Evolutionary conservation across 2,797 vertebrate species (phyloP).

Genomic region (Merluccius polli): DNA sequence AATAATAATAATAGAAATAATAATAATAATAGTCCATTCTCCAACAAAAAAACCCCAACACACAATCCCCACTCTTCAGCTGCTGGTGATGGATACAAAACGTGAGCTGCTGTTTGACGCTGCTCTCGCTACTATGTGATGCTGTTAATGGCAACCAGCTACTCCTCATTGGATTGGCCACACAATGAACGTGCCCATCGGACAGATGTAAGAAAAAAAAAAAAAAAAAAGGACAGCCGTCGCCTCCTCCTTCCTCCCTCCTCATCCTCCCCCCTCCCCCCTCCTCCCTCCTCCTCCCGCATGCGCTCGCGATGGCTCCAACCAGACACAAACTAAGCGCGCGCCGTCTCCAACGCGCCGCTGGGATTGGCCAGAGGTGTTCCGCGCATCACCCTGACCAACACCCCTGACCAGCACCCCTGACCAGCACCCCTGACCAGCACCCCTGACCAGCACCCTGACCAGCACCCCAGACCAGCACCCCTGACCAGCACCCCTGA

Average conservation of each 20-base stretch:
- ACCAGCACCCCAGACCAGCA: no score
- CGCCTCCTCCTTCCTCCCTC: slow-evolving; percentile 17
- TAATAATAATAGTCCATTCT: not conserved
- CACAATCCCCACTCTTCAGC: not conserved
- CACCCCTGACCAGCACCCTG: no score
- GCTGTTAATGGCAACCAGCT: not conserved
- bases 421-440: no score
- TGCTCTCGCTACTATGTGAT: not conserved
- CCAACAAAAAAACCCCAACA: not conserved
- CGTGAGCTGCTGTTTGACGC: not conserved
- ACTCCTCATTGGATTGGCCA: slow-evolving; percentile 43
- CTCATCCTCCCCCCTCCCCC: slow-evolving; percentile 45
- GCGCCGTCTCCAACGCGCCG: slow-evolving; percentile 58
- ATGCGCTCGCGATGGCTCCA: slow-evolving; percentile 32
- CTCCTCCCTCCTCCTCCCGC: slow-evolving; percentile 21
- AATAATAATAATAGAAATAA: no score
- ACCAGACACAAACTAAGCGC: slow-evolving; percentile 68
- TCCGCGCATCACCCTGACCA: not conserved
- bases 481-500: no score
- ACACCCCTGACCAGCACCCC: no score
- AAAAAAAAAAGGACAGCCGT: slow-evolving; percentile 45
- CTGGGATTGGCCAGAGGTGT: slow-evolving; percentile 44
- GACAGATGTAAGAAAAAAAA: slow-evolving; percentile 37
- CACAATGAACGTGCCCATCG: slow-evolving; percentile 57
- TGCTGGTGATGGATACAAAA: not conserved